Percentiles rank a stretch among this genome's conserved stretches.
Conservation (phyloP, 30 jellyfish, hydroid and myxozoan genomes). For the Turritopsis rubra region DNA sequence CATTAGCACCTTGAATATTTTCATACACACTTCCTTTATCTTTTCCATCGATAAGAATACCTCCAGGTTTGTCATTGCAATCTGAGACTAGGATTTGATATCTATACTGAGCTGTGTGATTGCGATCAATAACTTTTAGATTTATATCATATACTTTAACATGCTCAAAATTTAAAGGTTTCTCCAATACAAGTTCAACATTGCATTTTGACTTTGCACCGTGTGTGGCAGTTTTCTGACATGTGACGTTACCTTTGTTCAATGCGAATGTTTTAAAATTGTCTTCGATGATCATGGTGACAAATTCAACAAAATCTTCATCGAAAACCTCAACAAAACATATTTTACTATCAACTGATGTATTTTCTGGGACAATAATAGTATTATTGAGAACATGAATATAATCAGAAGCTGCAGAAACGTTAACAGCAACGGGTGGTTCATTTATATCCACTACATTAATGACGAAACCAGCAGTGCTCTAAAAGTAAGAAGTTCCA, state of each 20-base stretch:
- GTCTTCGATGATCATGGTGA: not conserved
- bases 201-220: constrained; percentile 31
- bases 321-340: constrained; percentile 31
- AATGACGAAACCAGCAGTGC: constrained; percentile 13
- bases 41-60: constrained; percentile 3
- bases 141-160: not conserved
- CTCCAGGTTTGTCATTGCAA: constrained; percentile 37
- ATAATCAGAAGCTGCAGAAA: not conserved
- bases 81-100: constrained; percentile 26
- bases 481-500: constrained; percentile 9
- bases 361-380: constrained; percentile 18
- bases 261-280: not conserved
- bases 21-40: constrained; percentile 22
- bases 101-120: constrained; percentile 1
- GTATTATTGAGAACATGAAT: constrained; percentile 5
- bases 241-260: not conserved
- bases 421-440: constrained; percentile 28
- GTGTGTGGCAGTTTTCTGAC: not conserved
- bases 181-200: not conserved
- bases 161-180: constrained; percentile 28
- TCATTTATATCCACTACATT: constrained; percentile 37
- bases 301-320: constrained; percentile 8
- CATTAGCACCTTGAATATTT: constrained; percentile 22
- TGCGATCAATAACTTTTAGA: constrained; percentile 21
- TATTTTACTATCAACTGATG: not conserved